Evolutionary conservation across 1,140 invertebrate species (phyloP).

Genomic region (Drosophila sturtevanti): DNA sequence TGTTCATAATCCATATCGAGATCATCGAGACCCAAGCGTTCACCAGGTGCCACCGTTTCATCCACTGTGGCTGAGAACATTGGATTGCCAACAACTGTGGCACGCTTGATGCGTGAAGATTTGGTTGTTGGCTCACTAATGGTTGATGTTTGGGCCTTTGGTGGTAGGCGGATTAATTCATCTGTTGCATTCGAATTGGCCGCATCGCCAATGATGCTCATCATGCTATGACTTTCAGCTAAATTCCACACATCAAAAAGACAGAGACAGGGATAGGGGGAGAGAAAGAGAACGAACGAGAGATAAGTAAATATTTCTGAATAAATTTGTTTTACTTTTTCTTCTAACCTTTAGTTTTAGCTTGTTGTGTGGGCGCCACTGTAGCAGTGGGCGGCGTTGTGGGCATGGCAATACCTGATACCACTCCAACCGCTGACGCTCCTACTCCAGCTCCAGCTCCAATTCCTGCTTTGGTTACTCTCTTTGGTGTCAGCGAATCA

Average conservation of each 20-base stretch:
- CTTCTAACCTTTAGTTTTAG: conserved; percentile 39
- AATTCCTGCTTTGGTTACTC: conserved; percentile 64
- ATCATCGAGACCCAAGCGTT: conserved; percentile 88
- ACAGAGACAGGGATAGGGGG: background rate
- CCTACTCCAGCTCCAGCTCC: background rate
- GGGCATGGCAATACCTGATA: conserved; percentile 24
- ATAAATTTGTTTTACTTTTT: no score
- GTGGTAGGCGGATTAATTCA: conserved; percentile 65
- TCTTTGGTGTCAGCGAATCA: conserved; percentile 81
- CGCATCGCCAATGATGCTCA: conserved; percentile 62
- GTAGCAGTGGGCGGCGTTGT: conserved; percentile 34
- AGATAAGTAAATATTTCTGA: background rate
- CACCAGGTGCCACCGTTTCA: conserved; percentile 80
- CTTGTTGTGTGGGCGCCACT: conserved; percentile 19
- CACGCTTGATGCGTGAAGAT: conserved; percentile 86
- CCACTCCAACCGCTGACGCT: conserved; percentile 20
- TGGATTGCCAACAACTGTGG: conserved; percentile 93
- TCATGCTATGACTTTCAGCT: conserved; percentile 63
- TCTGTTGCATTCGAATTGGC: conserved; percentile 70
- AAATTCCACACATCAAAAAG: background rate
- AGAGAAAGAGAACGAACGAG: background rate
- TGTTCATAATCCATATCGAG: conserved; percentile 98
- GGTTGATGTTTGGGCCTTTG: conserved; percentile 37
- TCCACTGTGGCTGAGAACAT: conserved; percentile 88
- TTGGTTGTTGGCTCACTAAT: conserved; percentile 83